These are phyloP conservation scores for Lymantria monacha DNA, from an alignment of 2,888 invertebrate species.

Conservation along the genomic window DNA sequence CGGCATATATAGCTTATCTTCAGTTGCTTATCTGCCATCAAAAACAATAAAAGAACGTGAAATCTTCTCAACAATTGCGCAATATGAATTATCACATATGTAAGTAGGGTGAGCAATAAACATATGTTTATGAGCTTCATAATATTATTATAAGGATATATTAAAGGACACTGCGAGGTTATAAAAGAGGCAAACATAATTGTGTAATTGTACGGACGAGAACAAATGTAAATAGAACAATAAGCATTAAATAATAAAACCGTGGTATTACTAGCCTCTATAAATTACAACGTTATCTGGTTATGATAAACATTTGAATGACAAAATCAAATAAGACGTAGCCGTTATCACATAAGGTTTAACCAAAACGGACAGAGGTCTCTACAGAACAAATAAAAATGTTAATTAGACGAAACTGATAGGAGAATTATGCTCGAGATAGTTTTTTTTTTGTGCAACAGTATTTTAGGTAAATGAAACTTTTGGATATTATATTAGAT, in stretches of 20 bases:
- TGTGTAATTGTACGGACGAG: constrained; percentile 60
- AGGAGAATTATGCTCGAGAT: constrained; percentile 13
- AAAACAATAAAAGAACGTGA: no score
- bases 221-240: constrained; percentile 61
- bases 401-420: constrained; percentile 27
- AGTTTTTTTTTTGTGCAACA: constrained; percentile 6
- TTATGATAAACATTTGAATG: constrained; percentile 59
- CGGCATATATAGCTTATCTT: no score
- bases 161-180: constrained; percentile 53
- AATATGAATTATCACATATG: constrained; percentile 13
- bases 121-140: constrained; percentile 31
- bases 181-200: constrained; percentile 37
- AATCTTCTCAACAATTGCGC: constrained; percentile 10
- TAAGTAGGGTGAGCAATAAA: constrained; percentile 35
- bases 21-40: no score
- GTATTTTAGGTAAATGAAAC: constrained; percentile 1
- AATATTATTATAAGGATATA: constrained; percentile 47
- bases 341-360: constrained; percentile 62
- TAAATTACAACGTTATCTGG: constrained; percentile 70
- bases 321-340: constrained; percentile 67
- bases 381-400: constrained; percentile 39
- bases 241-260: constrained; percentile 71
- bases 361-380: constrained; percentile 72
- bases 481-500: neutral
- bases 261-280: constrained; percentile 70